Percentiles rank a stretch among this genome's conserved stretches.
Conservation (phyloP, 2,888 invertebrate species). For the Drosophila limbata region DNA sequence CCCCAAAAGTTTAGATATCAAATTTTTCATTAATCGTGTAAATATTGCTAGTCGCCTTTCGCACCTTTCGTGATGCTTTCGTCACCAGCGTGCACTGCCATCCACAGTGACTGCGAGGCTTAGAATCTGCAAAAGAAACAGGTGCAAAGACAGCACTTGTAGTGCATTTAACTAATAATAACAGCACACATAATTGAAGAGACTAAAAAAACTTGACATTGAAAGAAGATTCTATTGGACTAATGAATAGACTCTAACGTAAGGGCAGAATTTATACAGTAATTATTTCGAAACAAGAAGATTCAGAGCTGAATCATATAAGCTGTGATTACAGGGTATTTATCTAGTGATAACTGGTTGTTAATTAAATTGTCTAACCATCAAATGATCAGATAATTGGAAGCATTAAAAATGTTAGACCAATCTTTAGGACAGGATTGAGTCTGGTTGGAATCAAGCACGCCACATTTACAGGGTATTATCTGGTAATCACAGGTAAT, state of each 20-base stretch:
- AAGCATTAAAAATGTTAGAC: not conserved
- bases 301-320: not conserved
- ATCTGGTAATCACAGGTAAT: not conserved
- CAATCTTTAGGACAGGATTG: not conserved
- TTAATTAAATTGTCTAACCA: not conserved
- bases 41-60: no score
- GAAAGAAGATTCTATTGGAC: not conserved
- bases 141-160: not conserved
- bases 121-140: not conserved
- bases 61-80: no score
- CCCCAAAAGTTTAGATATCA: no score
- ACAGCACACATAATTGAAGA: not conserved
- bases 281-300: not conserved
- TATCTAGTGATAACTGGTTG: not conserved
- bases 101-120: no score
- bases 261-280: not conserved
- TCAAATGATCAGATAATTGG: slow-evolving; percentile 6
- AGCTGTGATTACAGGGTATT: slow-evolving; percentile 3
- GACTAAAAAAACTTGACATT: not conserved
- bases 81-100: no score
- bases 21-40: no score
- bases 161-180: slow-evolving; percentile 1
- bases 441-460: not conserved
- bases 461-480: slow-evolving; percentile 30
- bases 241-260: not conserved